Percentiles rank a stretch among this genome's conserved stretches.
phyloP scores from a whole-genome alignment of 2,888 invertebrate species.

The Carcina quercana region DNA sequence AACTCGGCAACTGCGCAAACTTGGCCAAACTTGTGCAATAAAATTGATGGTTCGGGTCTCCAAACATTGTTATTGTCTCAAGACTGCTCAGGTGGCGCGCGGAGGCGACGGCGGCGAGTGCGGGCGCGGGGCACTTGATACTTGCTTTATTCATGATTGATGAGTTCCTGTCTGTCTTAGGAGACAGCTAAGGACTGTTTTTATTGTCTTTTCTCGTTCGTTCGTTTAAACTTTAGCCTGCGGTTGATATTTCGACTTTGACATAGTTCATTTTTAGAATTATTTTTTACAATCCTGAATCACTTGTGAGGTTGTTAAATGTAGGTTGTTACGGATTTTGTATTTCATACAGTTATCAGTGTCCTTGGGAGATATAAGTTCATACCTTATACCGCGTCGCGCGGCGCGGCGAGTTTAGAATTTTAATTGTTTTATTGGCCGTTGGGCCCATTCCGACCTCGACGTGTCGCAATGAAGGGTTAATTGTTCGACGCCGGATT shows the following conservation, averaged over 20 bases:
- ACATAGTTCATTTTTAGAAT: too few species aligned
- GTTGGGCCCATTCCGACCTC: conserved; percentile 23
- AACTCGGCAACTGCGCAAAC: neutral
- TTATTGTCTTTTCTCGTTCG: too few species aligned
- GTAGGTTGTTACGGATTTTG: too few species aligned
- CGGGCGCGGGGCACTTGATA: neutral
- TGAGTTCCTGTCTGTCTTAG: too few species aligned
- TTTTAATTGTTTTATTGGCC: conserved; percentile 36
- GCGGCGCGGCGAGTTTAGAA: conserved; percentile 19
- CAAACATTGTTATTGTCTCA: conserved; percentile 26
- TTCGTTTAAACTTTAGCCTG: too few species aligned
- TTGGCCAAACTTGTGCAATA: neutral
- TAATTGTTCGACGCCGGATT: conserved; percentile 29
- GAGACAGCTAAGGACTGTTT: too few species aligned
- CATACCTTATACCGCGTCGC: neutral
- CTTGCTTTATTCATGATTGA: too few species aligned
- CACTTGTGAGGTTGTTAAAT: too few species aligned
- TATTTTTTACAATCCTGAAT: too few species aligned
- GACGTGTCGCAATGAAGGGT: conserved; percentile 26
- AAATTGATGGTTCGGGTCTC: conserved; percentile 25
- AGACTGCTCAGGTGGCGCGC: neutral
- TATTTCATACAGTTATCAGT: too few species aligned
- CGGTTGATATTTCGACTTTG: too few species aligned
- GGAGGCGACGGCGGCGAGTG: neutral
- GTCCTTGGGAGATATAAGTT: neutral